phyloP scores from a whole-genome alignment of 1,140 invertebrate genomes.

The Muscidifurax raptorellus region DNA sequence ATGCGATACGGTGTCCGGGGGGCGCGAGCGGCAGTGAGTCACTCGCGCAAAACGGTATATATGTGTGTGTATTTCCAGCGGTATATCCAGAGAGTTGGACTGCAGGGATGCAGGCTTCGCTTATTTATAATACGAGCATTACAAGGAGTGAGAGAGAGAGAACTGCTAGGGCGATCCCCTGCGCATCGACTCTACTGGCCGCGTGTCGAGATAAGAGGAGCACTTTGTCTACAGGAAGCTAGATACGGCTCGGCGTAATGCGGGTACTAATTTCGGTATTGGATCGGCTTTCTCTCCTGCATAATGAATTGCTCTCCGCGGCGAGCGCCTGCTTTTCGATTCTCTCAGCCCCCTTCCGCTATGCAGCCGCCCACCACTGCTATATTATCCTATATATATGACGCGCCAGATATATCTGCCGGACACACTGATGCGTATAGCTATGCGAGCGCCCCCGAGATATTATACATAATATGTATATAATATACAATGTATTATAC shows the following conservation, averaged over 20 bases:
- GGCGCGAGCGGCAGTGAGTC: not conserved
- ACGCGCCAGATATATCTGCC: too few species aligned
- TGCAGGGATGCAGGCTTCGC: too few species aligned
- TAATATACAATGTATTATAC: too few species aligned
- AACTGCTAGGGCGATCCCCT: not conserved
- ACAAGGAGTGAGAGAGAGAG: not conserved
- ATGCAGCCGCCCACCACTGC: too few species aligned
- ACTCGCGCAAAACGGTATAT: not conserved
- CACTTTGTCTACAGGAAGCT: constrained; percentile 1
- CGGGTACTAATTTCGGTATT: constrained; percentile 47
- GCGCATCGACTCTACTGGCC: not conserved
- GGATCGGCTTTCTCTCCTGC: constrained; percentile 7
- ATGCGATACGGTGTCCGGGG: not conserved
- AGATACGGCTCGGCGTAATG: constrained; percentile 2
- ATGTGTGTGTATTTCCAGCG: not conserved
- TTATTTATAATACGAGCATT: not conserved
- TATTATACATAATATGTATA: too few species aligned
- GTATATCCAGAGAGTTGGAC: too few species aligned
- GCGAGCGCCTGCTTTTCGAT: not conserved
- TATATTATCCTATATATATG: too few species aligned
- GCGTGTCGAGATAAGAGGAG: constrained; percentile 27
- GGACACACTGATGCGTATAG: too few species aligned
- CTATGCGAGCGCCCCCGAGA: too few species aligned
- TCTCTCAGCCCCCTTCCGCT: not conserved
- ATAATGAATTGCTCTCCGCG: constrained; percentile 35